Evolutionary conservation across 1,140 invertebrate genomes (phyloP).

Genomic region (Ridgeia piscesae): DNA sequence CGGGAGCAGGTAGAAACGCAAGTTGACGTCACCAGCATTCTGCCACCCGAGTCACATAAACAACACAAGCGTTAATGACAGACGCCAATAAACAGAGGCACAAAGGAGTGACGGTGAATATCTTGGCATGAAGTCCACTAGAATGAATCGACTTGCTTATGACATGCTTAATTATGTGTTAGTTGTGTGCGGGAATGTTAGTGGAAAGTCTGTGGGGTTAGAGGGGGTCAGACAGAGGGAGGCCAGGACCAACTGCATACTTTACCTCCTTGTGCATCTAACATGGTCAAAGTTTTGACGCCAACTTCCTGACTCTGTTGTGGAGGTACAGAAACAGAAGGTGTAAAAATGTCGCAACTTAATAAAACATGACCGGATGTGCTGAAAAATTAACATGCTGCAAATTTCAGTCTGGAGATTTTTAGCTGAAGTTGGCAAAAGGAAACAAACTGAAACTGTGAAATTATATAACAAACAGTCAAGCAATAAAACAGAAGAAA

Average conservation of each 20-base stretch:
- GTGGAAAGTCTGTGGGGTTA: neutral
- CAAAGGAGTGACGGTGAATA: neutral
- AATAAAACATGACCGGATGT: neutral
- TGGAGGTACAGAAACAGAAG: neutral
- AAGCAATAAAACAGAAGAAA: neutral
- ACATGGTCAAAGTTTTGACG: conserved; percentile 97
- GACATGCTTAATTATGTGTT: conserved; percentile 20
- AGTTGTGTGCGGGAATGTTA: neutral
- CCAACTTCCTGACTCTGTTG: conserved; percentile 96
- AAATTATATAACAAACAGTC: neutral
- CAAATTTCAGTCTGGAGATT: neutral
- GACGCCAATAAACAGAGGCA: neutral
- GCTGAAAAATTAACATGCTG: neutral
- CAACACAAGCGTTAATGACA: neutral
- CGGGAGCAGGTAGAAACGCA: neutral
- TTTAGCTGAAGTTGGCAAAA: neutral
- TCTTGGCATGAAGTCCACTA: neutral
- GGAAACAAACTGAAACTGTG: neutral
- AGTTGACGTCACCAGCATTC: neutral
- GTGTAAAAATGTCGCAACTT: neutral
- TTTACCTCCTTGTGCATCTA: conserved; percentile 99
- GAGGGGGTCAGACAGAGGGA: neutral
- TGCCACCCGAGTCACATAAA: neutral
- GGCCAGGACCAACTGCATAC: neutral
- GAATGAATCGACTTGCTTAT: neutral